Conservation (phyloP, 2,797 vertebrate species). For the Poeciliopsis turneri region DNA sequence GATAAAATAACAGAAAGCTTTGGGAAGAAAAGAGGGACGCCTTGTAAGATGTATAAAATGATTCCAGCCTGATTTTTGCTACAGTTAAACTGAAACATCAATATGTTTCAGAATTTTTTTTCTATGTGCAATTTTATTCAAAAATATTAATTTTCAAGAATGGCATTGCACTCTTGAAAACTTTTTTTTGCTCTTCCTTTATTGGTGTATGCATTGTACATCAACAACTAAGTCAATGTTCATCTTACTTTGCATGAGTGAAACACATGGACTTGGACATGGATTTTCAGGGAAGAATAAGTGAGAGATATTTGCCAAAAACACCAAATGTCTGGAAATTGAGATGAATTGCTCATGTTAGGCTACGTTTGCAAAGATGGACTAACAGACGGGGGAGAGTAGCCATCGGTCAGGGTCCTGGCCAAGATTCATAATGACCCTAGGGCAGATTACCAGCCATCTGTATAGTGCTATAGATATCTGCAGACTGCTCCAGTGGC, state of each 20-base stretch:
- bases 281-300: slow-evolving; percentile 52
- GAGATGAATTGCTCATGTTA: slow-evolving; percentile 71
- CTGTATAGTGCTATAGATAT: slow-evolving; percentile 72
- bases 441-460: slow-evolving; percentile 77
- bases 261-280: slow-evolving; percentile 55
- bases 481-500: slow-evolving; percentile 57
- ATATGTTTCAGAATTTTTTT: slow-evolving; percentile 21
- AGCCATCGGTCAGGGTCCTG: slow-evolving; percentile 69
- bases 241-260: slow-evolving; percentile 56
- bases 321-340: slow-evolving; percentile 71
- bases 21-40: not conserved
- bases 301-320: slow-evolving; percentile 56
- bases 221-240: slow-evolving; percentile 44
- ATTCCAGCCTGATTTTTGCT: not conserved
- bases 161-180: slow-evolving; percentile 12
- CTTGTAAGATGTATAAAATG: not conserved
- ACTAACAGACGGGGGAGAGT: slow-evolving; percentile 69
- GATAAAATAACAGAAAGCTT: not conserved
- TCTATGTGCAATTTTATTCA: slow-evolving; percentile 17
- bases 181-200: slow-evolving; percentile 1
- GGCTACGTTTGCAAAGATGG: slow-evolving; percentile 59
- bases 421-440: slow-evolving; percentile 77
- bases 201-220: slow-evolving; percentile 11
- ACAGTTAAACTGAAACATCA: not conserved
- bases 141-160: slow-evolving; percentile 29